These are phyloP conservation scores for Conistra vaccinii DNA, from an alignment of 2,888 invertebrate genomes.

Conservation along the genomic window DNA sequence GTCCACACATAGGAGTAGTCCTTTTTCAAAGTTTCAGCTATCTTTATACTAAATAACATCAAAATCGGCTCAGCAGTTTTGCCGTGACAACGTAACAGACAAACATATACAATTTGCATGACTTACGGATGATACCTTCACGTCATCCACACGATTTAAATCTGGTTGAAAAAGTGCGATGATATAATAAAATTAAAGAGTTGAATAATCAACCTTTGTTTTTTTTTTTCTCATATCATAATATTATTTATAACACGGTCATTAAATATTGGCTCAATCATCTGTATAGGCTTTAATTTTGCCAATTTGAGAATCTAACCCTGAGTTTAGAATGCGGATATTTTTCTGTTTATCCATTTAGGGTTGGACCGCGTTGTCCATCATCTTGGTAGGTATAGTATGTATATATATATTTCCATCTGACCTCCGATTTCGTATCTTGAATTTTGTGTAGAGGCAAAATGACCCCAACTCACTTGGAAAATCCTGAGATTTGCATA, in stretches of 20 bases:
- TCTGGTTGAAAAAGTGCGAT: background rate
- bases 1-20: background rate
- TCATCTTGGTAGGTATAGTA: slow-evolving; percentile 8
- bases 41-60: background rate
- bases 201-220: slow-evolving; percentile 1
- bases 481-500: background rate
- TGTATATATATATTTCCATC: too few species aligned
- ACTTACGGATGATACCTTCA: background rate
- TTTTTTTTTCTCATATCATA: background rate
- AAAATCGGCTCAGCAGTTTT: background rate
- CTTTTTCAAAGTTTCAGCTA: too few species aligned
- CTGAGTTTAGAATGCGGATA: slow-evolving; percentile 42
- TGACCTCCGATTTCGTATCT: background rate
- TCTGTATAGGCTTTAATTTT: background rate
- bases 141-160: background rate
- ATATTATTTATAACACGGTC: background rate
- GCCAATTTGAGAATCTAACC: slow-evolving; percentile 17
- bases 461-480: background rate
- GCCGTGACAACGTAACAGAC: background rate
- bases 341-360: background rate
- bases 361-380: background rate
- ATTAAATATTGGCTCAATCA: slow-evolving; percentile 5
- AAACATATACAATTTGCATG: too few species aligned
- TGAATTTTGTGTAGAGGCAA: background rate
- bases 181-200: background rate